Evolutionary conservation across 2,888 invertebrate species (phyloP).

Genomic region (Trypoxylon attenuatum): DNA sequence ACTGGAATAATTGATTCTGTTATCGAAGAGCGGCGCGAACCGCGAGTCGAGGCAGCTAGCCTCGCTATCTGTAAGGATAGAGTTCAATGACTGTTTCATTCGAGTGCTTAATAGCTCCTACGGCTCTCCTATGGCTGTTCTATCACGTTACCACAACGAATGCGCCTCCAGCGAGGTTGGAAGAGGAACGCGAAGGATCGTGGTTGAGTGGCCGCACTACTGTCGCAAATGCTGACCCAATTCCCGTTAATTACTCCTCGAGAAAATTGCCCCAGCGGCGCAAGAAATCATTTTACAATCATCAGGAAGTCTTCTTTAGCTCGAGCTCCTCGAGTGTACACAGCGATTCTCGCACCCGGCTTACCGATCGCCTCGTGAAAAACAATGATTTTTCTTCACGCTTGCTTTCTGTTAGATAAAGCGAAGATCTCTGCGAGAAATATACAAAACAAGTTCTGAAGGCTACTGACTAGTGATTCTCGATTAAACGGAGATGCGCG

Average conservation of each 20-base stretch:
- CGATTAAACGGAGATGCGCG: too few species aligned
- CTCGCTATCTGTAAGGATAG: not conserved
- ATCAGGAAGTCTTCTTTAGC: slow-evolving; percentile 18
- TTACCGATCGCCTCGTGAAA: too few species aligned
- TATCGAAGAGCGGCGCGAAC: not conserved
- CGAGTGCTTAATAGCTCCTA: slow-evolving; percentile 12
- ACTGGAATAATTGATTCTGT: not conserved
- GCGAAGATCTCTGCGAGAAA: too few species aligned
- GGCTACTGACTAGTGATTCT: too few species aligned
- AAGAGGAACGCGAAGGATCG: not conserved
- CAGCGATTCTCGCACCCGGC: too few species aligned
- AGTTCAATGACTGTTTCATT: slow-evolving; percentile 39
- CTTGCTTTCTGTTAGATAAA: too few species aligned
- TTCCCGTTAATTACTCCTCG: slow-evolving; percentile 38
- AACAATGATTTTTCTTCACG: too few species aligned
- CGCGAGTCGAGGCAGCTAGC: too few species aligned
- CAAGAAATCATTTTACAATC: slow-evolving; percentile 31
- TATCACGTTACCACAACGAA: not conserved
- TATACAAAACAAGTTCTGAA: too few species aligned
- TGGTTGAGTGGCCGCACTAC: slow-evolving; percentile 22
- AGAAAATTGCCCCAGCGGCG: slow-evolving; percentile 16
- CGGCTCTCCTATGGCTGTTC: not conserved
- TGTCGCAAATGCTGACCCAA: slow-evolving; percentile 35
- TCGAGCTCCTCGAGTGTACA: too few species aligned
- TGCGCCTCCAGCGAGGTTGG: not conserved